Base-by-base conservation (phyloP, 1,140 invertebrate genomes). In the Macrocentrus cingulum region DNA sequence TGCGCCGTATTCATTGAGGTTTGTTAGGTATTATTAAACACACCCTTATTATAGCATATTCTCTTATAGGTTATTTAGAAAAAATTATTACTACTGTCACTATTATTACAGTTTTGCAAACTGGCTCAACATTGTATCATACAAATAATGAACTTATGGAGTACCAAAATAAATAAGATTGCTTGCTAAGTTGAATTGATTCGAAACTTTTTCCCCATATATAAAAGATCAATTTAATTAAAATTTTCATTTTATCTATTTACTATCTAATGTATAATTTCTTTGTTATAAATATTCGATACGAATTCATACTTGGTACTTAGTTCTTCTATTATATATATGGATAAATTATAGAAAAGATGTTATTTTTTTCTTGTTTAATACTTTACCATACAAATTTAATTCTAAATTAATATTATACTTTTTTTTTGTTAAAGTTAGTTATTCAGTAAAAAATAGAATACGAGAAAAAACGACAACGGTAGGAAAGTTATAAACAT, bases 121-220 rank as follows among this genome's bases (percentile, higher is more conserved):
- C 69, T 71, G 71, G 72, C 71, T 77, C 74, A 76, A 79, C 62
- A 75, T 69, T 79, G 74, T 79, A 77, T 73, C 69, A 77, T 77
- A 77, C 65, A 62, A 72, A 57, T 70, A 73, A 66, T 60, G 59
- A 69, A 74, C 63, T 67, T 70, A 72, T 72, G 65, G 66, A 74
- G 70, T 75, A 76, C 73, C 73, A 75, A 75, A 76, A 75, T 76
- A 75, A 75, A 72, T 71, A 71, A 74, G 70, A 76, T 71, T 69
- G 70, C 74, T 75, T 75, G 74, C 69, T 75, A 74, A 76, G 70
- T 66, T 66, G 67, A 65, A 50, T 19, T 50, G 19, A 37, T n/a
- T n/a, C 9, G 18, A 37, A 2, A 7, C 37, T 51, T 20, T 9
- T 59, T 53, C 34, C 22, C n/a, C 34, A 25, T 23, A 22, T 13